Evolutionary conservation across 2,113 vertebrate species (phyloP), one percentile per base, ranked within the genome.

Genomic region (Nycticorax nycticorax): DNA sequence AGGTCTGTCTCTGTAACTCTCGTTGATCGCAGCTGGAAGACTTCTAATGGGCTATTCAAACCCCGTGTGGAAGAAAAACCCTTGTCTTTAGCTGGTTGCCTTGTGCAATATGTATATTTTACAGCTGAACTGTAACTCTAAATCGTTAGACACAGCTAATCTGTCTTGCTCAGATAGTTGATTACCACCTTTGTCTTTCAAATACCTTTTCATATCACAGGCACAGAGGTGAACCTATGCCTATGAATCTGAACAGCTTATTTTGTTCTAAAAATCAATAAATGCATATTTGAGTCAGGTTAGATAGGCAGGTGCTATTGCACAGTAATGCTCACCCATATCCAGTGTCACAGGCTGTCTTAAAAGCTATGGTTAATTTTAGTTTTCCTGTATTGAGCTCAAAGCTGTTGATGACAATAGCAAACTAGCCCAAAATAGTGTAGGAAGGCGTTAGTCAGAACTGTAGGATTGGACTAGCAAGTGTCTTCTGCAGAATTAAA

Each of bases 61-160:
- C 95, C 85, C 64, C 80, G 83, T 85, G 88, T 85, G 95, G 92
- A 95, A 94, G 88, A 64, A 91, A 96, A 92, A 26, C 78, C 82
- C 89, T 92, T 59, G 73, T 97, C 92, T 96, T 91, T 79, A 94
- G 96, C 97, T 96, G 97, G 94, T 96, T 96, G 94, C 95, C 96
- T 93, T 89, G 95, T 98, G 97, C 97, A 97, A 92, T 90, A 92
- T 96, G 87, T 98, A 23, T 96, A 67, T 96, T 80, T 95, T 92
- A 95, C 84, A 97, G 96, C 98, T 98, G 97, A 98, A 93, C 92
- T 97, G 78, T 93, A 96, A 95, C 94, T 97, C 68, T 85, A 14
- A 96, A 90, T 83, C 14, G 5, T 95, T 96, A 97, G 87, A 92
- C 69, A 80, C 81, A 64, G 92, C 88, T 88, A 87, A 89, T 93